These are phyloP conservation scores for Todiramphus saurophagus DNA, from an alignment of 2,113 vertebrate species.

Conservation along the genomic window DNA sequence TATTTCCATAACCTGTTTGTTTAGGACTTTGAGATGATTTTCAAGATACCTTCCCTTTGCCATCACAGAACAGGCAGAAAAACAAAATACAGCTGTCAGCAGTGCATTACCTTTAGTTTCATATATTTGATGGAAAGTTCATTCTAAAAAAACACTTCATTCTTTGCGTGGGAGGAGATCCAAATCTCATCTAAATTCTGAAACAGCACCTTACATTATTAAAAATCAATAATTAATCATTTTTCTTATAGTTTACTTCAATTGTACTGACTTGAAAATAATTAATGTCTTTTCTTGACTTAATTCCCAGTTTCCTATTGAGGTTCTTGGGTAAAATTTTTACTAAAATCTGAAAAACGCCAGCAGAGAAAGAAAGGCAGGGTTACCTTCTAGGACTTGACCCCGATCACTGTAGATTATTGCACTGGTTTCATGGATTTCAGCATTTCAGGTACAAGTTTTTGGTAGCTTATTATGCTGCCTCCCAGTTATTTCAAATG, in stretches of 20 bases:
- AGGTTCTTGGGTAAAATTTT: not conserved
- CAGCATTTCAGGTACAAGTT: constrained; percentile 5
- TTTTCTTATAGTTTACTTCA: constrained; percentile 22
- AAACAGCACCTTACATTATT: constrained; percentile 11
- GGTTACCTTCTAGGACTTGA: constrained; percentile 4
- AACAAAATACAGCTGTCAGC: not conserved
- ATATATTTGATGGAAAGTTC: not conserved
- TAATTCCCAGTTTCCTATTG: constrained; percentile 31
- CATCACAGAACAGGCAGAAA: not conserved
- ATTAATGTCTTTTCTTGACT: constrained; percentile 45
- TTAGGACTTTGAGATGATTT: not conserved
- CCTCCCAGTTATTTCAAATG: constrained; percentile 23
- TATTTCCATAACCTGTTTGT: not conserved
- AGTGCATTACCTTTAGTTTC: not conserved
- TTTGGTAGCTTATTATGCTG: not conserved
- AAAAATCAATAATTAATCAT: constrained; percentile 15
- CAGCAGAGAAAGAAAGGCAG: not conserved
- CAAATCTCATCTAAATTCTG: constrained; percentile 10
- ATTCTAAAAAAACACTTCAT: not conserved
- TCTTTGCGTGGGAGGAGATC: not conserved
- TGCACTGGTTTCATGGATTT: not conserved
- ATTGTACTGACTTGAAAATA: not conserved
- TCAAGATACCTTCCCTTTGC: not conserved
- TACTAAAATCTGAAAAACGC: not conserved
- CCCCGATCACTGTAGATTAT: not conserved